Evolutionary conservation across 1,140 invertebrate species (phyloP), one percentile per base, ranked within the genome.

Genomic region (Drosophila oshimai): DNA sequence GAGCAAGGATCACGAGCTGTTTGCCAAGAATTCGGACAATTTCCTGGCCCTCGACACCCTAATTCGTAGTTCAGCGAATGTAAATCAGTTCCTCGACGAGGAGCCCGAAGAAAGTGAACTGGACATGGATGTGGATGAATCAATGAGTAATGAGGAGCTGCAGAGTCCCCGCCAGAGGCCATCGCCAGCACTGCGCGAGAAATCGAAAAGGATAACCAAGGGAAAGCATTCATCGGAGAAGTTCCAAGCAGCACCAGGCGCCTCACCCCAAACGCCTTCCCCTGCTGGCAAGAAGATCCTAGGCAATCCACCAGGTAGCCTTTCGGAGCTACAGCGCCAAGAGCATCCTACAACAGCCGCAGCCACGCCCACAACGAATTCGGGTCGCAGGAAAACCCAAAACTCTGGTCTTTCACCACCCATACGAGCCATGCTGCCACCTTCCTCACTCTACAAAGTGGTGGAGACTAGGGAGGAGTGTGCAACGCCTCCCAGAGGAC

Each of bases 1-100:
- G 57, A 95, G 93, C n/a, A 94, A 95, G 42, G 93, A 94, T 74
- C 95, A 96, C 90, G 80, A 94, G 34, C 93, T 93, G 41, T 95
- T 95, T 80, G 94, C 95, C 22, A 93, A 93, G 44, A 95, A 95
- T 79, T 93, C 94, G 62, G 93, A 93, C 36, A 96, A 95, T 88
- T 96, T 95, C 80, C 89, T 95, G 22, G 93, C 94, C 7, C 89
- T 95, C 33, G 95, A 95, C 72, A 93, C 92, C 10, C 91, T 95
- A 13, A 95, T 95, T 44, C 92, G 74, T 7, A 57, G 72, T 3
- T 89, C 81, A 53, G 81, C 83, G 7, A 71, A 81, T 71, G 74
- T 90, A 6, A 78, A 72, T 50, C 70, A 68, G 10, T 90, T 90
- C 68, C 45, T 90, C 10, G 60, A 54, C 3, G 57, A 77, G 29